These are phyloP conservation scores for Calidris pugnax DNA, from an alignment of 2,113 vertebrate species.

Conservation along the genomic window DNA sequence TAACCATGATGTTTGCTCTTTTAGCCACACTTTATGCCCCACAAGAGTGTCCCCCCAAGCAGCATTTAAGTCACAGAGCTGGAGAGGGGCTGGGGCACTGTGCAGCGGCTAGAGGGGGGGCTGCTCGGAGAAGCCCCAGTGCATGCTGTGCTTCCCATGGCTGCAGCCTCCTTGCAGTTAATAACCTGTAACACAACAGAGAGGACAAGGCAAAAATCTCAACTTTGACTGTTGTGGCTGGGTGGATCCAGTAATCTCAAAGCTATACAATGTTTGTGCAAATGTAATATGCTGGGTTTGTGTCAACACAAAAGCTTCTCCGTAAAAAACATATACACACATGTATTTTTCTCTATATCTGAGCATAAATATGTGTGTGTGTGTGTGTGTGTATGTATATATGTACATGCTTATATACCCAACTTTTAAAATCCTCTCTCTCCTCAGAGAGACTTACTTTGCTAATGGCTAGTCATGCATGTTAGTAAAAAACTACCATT, in stretches of 20 bases:
- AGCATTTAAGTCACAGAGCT: neutral
- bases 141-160: neutral
- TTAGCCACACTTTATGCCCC: neutral
- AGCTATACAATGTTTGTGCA: neutral
- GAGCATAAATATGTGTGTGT: neutral
- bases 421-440: neutral
- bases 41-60: neutral
- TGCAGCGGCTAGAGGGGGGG: neutral
- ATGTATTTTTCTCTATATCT: neutral
- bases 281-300: neutral
- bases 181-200: constrained; percentile 45
- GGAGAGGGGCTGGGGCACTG: neutral
- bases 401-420: neutral
- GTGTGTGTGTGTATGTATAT: neutral
- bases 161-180: neutral
- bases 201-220: constrained; percentile 47
- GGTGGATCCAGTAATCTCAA: constrained; percentile 8
- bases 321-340: neutral
- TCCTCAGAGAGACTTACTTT: neutral
- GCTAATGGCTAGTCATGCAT: neutral
- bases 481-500: neutral
- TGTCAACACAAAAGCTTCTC: neutral
- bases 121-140: neutral
- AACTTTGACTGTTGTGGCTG: constrained; percentile 33
- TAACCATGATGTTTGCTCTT: neutral